phyloP scores from a whole-genome alignment of 2,888 invertebrate genomes.

The Epistrophe eligans region DNA sequence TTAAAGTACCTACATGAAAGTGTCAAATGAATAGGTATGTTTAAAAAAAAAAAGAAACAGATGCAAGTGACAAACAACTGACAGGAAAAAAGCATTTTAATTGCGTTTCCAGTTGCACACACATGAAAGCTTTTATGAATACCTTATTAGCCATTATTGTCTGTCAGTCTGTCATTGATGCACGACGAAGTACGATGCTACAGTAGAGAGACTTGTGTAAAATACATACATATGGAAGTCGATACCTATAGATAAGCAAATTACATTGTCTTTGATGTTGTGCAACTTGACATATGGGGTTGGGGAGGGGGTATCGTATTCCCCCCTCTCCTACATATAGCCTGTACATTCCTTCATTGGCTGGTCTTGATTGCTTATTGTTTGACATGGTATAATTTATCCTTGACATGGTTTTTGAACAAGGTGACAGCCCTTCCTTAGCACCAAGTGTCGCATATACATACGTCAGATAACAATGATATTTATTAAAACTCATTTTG shows the following conservation, averaged over 20 bases:
- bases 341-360: background rate
- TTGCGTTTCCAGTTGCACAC: slow-evolving; percentile 70
- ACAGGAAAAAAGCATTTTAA: slow-evolving; percentile 66
- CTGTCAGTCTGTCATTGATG: slow-evolving; percentile 47
- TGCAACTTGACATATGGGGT: slow-evolving; percentile 14
- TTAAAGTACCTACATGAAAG: slow-evolving; percentile 19
- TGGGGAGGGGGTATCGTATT: background rate
- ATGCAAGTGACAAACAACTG: slow-evolving; percentile 28
- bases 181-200: slow-evolving; percentile 18
- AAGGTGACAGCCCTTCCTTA: background rate
- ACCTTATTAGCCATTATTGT: slow-evolving; percentile 75
- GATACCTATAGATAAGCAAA: slow-evolving; percentile 59
- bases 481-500: background rate
- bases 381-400: slow-evolving; percentile 68
- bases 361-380: slow-evolving; percentile 63
- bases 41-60: slow-evolving; percentile 37
- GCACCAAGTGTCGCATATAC: background rate
- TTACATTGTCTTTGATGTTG: slow-evolving; percentile 60
- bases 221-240: background rate
- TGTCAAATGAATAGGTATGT: slow-evolving; percentile 46
- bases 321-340: background rate
- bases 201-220: slow-evolving; percentile 20
- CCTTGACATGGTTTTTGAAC: slow-evolving; percentile 67
- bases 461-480: background rate
- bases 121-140: slow-evolving; percentile 72